Evolutionary conservation across 2,888 invertebrate genomes (phyloP).

Genomic region (Drosophila emarginata): DNA sequence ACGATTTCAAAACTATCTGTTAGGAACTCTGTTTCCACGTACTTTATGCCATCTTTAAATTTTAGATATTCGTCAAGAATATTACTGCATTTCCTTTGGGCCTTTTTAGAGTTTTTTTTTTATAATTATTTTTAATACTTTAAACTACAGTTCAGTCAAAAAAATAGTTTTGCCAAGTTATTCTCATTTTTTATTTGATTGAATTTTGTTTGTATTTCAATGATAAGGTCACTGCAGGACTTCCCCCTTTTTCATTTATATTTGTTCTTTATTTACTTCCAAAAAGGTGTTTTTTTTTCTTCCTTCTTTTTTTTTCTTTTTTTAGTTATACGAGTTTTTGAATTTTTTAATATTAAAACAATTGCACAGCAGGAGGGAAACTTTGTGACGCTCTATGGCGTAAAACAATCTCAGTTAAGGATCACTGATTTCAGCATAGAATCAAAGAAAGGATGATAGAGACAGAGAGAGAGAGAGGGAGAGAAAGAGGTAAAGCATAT

Average conservation of each 20-base stretch:
- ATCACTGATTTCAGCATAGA: conserved; percentile 38
- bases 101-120: too few relatives aligned
- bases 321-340: not conserved
- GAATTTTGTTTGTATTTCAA: not conserved
- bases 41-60: too few relatives aligned
- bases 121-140: too few relatives aligned
- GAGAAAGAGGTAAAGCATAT: conserved; percentile 66
- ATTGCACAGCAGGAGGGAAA: conserved; percentile 37
- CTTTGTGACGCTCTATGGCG: conserved; percentile 11
- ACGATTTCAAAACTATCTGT: too few relatives aligned
- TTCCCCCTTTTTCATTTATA: not conserved
- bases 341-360: conserved; percentile 31
- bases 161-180: not conserved
- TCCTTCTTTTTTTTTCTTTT: not conserved
- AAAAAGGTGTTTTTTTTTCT: too few relatives aligned
- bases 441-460: too few relatives aligned
- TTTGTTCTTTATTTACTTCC: not conserved
- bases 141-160: not conserved
- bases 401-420: conserved; percentile 68
- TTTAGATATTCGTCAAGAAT: too few relatives aligned
- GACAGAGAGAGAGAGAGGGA: not conserved
- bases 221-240: conserved; percentile 4
- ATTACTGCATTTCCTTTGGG: too few relatives aligned
- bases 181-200: not conserved
- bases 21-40: too few relatives aligned